A percentile compares a stretch with the other conserved stretches of the same genome.
Conservation (phyloP, 1,140 invertebrate species). For the Aporrectodea caliginosa region DNA sequence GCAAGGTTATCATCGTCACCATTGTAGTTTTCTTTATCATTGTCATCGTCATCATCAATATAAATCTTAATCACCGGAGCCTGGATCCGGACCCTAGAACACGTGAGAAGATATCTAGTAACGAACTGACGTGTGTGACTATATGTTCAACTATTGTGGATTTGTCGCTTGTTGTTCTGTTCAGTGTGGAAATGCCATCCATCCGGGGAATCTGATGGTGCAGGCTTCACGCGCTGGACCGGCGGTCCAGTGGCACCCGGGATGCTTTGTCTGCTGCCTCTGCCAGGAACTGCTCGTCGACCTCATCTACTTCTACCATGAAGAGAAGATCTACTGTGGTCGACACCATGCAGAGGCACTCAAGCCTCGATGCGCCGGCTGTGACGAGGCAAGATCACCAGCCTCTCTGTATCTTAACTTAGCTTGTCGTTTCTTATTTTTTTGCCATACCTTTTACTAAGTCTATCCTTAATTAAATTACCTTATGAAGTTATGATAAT, state of each 20-base stretch:
- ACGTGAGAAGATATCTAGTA: no score
- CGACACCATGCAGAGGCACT: constrained; percentile 93
- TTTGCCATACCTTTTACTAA: not conserved
- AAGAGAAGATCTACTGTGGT: constrained; percentile 81
- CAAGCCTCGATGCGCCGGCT: constrained; percentile 91
- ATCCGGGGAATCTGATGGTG: constrained; percentile 81
- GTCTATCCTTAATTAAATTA: not conserved
- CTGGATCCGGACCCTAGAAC: no score
- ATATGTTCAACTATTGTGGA: no score
- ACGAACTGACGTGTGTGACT: no score
- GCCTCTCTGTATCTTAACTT: not conserved
- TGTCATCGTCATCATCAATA: no score
- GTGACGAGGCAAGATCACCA: constrained; percentile 75
- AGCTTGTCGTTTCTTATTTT: not conserved
- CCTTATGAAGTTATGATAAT: not conserved
- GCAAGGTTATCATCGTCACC: no score
- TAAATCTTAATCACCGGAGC: no score
- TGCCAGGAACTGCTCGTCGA: constrained; percentile 94
- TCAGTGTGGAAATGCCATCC: constrained; percentile 78
- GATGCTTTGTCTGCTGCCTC: constrained; percentile 86
- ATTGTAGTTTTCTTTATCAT: no score
- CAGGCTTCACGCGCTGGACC: constrained; percentile 79
- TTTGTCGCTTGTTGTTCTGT: constrained; percentile 34
- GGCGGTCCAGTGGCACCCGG: constrained; percentile 81
- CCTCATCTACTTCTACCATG: constrained; percentile 91